Conservation (phyloP, 2,888 invertebrate species). For the Cryptosula pallasiana region DNA sequence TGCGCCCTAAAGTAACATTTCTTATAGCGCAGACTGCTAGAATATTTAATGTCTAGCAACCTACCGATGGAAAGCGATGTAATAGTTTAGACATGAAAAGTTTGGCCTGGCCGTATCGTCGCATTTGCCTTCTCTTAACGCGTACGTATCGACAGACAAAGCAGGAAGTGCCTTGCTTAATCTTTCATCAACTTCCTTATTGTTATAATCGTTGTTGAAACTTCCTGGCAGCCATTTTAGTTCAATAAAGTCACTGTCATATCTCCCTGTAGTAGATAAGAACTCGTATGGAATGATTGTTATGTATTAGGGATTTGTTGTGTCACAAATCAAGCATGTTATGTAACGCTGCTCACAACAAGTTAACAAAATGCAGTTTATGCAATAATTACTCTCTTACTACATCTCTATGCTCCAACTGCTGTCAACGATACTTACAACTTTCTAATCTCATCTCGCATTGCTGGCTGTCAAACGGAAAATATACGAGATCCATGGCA, state of each 20-base stretch:
- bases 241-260: neutral
- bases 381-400: no score
- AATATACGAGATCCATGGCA: neutral
- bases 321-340: no score
- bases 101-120: neutral
- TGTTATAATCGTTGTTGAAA: neutral
- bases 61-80: constrained; percentile 11
- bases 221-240: neutral
- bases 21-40: no score
- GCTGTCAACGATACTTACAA: constrained; percentile 13
- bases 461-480: constrained; percentile 8
- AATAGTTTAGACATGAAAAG: constrained; percentile 3
- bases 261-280: no score
- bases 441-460: neutral
- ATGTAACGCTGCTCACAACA: no score
- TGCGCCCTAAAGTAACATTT: no score
- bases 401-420: no score
- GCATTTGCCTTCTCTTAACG: neutral
- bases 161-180: constrained; percentile 1
- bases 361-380: no score
- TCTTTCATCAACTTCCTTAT: neutral
- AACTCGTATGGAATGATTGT: no score
- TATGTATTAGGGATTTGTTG: no score
- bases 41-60: no score
- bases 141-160: neutral